phyloP scores from a whole-genome alignment of 2,113 vertebrate species.

The Eulacestoma nigropectus region DNA sequence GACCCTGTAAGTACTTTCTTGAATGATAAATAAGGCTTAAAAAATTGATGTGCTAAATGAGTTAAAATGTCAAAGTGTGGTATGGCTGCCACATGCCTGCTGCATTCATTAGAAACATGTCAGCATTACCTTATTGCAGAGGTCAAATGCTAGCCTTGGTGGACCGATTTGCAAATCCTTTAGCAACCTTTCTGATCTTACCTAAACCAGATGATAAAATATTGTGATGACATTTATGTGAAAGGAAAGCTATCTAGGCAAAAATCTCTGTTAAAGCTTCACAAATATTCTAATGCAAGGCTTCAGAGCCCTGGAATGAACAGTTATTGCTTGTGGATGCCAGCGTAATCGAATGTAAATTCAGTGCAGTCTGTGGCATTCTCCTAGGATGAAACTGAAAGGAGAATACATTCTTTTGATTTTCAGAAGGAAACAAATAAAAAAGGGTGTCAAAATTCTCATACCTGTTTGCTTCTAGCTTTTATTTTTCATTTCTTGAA shows the following conservation, averaged over 20 bases:
- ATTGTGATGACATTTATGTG: not conserved
- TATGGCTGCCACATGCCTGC: not conserved
- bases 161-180: not conserved
- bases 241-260: not conserved
- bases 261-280: not conserved
- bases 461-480: not conserved
- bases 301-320: not conserved
- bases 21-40: not conserved
- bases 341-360: not conserved
- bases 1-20: conserved; percentile 87
- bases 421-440: not conserved
- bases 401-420: not conserved
- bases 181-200: not conserved
- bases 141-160: not conserved
- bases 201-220: not conserved
- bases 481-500: not conserved
- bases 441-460: not conserved
- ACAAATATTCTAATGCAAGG: not conserved
- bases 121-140: not conserved
- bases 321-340: not conserved
- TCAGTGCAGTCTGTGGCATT: not conserved
- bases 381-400: not conserved
- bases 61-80: not conserved
- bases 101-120: not conserved
- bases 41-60: not conserved